phyloP scores from a whole-genome alignment of 2,888 invertebrate genomes.

The Nebria brevicollis region DNA sequence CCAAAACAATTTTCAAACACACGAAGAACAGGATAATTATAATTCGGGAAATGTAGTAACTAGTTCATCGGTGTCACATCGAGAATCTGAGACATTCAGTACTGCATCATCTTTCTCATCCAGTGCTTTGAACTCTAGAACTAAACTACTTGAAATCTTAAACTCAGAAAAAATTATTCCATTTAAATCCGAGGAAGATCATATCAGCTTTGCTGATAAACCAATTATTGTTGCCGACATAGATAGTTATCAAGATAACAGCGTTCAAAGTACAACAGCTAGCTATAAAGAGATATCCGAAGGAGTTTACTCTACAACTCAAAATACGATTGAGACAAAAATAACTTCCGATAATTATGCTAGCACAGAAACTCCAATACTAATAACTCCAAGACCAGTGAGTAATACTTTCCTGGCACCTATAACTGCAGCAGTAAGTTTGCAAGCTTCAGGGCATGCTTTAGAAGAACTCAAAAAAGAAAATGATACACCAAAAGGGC shows the following conservation, averaged over 20 bases:
- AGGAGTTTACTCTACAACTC: conserved; percentile 52
- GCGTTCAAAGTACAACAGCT: conserved; percentile 53
- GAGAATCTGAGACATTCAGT: conserved; percentile 20
- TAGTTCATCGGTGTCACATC: conserved; percentile 3
- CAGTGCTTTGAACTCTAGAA: conserved; percentile 18
- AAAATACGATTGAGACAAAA: conserved; percentile 52
- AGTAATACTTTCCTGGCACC: conserved; percentile 69
- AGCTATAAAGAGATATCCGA: conserved; percentile 48
- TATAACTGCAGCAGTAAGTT: conserved; percentile 69
- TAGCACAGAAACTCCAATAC: conserved; percentile 55
- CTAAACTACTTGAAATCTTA: conserved; percentile 33
- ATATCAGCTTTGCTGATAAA: conserved; percentile 53
- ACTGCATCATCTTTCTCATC: conserved; percentile 25
- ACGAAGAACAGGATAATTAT: not conserved
- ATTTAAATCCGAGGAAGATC: conserved; percentile 30
- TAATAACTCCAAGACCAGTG: conserved; percentile 69
- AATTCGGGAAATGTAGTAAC: not conserved
- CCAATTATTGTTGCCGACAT: conserved; percentile 62
- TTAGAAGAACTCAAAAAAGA: conserved; percentile 35
- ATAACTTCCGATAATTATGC: conserved; percentile 54
- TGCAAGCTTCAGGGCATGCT: conserved; percentile 61
- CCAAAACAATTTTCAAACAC: not conserved
- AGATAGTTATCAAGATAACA: conserved; percentile 50
- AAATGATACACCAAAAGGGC: conserved; percentile 57
- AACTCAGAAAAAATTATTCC: conserved; percentile 32